These are phyloP conservation scores for Tympanuchus pallidicinctus DNA, from an alignment of 2,113 vertebrate species.

Conservation along the genomic window DNA sequence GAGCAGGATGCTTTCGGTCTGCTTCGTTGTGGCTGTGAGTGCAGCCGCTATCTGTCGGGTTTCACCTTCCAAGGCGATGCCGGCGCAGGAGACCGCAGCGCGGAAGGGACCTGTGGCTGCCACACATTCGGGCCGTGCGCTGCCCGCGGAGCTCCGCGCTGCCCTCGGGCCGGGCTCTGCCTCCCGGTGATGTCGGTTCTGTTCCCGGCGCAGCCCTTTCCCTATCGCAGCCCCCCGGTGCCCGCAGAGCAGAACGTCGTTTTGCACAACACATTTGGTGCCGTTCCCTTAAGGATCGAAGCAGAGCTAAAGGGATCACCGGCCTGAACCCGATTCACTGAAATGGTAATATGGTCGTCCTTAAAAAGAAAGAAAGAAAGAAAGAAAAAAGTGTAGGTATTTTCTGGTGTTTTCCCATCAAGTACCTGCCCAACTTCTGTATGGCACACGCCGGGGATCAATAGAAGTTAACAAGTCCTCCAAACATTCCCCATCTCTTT, in stretches of 20 bases:
- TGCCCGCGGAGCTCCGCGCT: not conserved
- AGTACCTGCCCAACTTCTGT: slow-evolving; percentile 99
- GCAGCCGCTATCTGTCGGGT: not conserved
- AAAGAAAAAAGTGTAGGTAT: slow-evolving; percentile 80
- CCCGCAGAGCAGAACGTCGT: not conserved
- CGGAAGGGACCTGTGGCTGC: not conserved
- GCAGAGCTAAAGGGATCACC: slow-evolving; percentile 68
- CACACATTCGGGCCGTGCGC: not conserved
- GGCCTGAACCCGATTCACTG: slow-evolving; percentile 80
- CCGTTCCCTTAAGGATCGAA: slow-evolving; percentile 51
- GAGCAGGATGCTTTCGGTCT: not conserved
- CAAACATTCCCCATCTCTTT: slow-evolving; percentile 96
- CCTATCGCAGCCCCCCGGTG: not conserved
- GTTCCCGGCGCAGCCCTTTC: not conserved
- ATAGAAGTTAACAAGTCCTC: slow-evolving; percentile 99
- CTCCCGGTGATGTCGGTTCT: not conserved
- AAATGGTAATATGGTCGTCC: slow-evolving; percentile 82
- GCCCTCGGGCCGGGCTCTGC: not conserved
- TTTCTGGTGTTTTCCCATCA: slow-evolving; percentile 97
- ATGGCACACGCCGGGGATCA: slow-evolving; percentile 99
- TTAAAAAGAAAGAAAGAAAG: not conserved
- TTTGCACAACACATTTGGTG: slow-evolving; percentile 58
- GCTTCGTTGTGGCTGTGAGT: not conserved
- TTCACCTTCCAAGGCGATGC: not conserved
- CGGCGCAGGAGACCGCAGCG: not conserved